Conservation (phyloP, 1,140 invertebrate species). For the Macrosteles quadrilineatus region DNA sequence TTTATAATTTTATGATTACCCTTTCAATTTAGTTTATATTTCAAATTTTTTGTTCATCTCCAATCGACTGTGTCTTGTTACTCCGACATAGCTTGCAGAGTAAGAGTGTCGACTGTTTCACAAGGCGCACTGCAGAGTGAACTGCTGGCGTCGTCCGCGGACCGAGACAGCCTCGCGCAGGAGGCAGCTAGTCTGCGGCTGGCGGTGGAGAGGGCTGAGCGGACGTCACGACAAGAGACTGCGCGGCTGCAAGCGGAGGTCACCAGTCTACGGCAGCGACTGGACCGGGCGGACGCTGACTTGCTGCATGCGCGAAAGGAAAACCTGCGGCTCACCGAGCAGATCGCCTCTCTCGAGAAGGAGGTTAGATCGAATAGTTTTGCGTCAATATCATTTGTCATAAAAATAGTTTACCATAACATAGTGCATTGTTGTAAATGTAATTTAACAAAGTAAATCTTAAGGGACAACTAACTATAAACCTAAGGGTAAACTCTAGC, state of each 20-base stretch:
- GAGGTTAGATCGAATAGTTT: conserved; percentile 63
- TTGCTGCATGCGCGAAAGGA: conserved; percentile 73
- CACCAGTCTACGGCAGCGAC: conserved; percentile 70
- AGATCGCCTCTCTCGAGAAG: conserved; percentile 74
- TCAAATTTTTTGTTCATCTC: too few relatives aligned
- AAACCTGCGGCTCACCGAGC: conserved; percentile 71
- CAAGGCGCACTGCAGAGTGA: conserved; percentile 71
- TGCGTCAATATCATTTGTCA: too few relatives aligned
- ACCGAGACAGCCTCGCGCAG: conserved; percentile 74
- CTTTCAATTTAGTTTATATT: too few relatives aligned
- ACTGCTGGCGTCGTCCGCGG: conserved; percentile 66
- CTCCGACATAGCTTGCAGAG: conserved; percentile 33
- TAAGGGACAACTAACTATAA: too few relatives aligned
- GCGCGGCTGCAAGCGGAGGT: conserved; percentile 72
- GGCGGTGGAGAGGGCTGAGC: conserved; percentile 63
- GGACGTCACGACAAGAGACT: conserved; percentile 72
- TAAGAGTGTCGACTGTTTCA: conserved; percentile 32
- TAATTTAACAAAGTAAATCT: too few relatives aligned
- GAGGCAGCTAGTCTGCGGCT: conserved; percentile 67
- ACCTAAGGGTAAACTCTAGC: too few relatives aligned
- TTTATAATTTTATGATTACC: too few relatives aligned
- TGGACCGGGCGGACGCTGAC: conserved; percentile 76
- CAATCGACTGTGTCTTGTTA: too few relatives aligned
- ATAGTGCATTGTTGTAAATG: too few relatives aligned
- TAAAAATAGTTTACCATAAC: too few relatives aligned